Conservation (phyloP, 2,888 invertebrate species). For the Druceiella hillmani region DNA sequence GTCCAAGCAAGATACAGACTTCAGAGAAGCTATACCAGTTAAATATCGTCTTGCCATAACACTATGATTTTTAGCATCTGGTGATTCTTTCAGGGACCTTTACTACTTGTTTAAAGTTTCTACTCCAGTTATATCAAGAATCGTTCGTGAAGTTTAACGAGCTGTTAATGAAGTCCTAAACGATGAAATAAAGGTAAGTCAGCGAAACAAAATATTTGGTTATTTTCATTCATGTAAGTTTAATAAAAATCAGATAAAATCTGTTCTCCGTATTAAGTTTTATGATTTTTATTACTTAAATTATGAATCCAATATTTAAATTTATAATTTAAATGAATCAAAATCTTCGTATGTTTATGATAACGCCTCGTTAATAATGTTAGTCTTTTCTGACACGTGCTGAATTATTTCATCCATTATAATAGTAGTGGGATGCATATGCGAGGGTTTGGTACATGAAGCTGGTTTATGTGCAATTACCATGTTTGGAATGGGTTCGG, state of each 20-base stretch:
- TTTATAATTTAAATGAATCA: too few relatives aligned
- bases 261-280: too few relatives aligned
- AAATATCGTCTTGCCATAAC: conserved; percentile 28
- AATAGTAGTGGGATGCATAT: too few relatives aligned
- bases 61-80: conserved; percentile 26
- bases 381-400: too few relatives aligned
- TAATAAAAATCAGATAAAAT: not conserved
- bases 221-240: conserved; percentile 5
- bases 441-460: too few relatives aligned
- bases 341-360: too few relatives aligned
- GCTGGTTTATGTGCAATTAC: too few relatives aligned
- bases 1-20: conserved; percentile 27
- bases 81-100: conserved; percentile 16
- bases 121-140: conserved; percentile 24
- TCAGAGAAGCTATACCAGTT: conserved; percentile 23
- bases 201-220: conserved; percentile 9
- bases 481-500: too few relatives aligned
- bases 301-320: too few relatives aligned
- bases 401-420: too few relatives aligned
- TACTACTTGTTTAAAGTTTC: conserved; percentile 26
- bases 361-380: too few relatives aligned
- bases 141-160: conserved; percentile 26
- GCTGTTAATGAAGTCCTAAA: conserved; percentile 27
- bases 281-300: too few relatives aligned
- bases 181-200: conserved; percentile 26